These are phyloP conservation scores for Autographa pulchrina DNA, from an alignment of 2,888 invertebrate genomes.

Conservation along the genomic window DNA sequence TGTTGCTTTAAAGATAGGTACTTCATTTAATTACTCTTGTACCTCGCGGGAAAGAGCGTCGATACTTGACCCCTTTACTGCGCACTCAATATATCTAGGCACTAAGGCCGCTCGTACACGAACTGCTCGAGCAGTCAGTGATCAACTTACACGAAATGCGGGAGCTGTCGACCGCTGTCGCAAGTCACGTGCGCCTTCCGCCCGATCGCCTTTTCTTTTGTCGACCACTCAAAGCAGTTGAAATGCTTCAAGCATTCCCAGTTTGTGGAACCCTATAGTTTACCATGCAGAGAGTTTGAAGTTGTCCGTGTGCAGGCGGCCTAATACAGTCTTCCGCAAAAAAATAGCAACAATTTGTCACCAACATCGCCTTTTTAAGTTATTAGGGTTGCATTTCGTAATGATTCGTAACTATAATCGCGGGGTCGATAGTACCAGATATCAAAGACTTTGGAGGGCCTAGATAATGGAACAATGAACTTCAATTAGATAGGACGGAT, in stretches of 20 bases:
- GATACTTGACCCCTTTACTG: constrained; percentile 47
- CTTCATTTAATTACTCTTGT: constrained; percentile 38
- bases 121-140: no score
- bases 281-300: no score
- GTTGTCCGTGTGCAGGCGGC: no score
- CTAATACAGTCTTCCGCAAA: not conserved
- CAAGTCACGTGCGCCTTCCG: no score
- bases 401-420: not conserved
- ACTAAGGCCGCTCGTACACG: not conserved
- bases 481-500: constrained; percentile 49
- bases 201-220: no score
- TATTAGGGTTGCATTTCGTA: not conserved
- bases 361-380: not conserved
- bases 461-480: constrained; percentile 53
- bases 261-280: no score
- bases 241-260: no score
- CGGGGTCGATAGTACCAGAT: not conserved
- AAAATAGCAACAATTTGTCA: not conserved
- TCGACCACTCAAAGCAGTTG: no score
- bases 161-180: no score
- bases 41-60: constrained; percentile 29
- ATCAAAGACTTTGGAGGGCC: constrained; percentile 29
- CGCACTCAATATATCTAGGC: constrained; percentile 12
- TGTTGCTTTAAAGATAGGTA: constrained; percentile 25
- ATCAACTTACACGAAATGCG: no score